Conservation (phyloP, 2,888 invertebrate species). For the Eilema depressum region DNA sequence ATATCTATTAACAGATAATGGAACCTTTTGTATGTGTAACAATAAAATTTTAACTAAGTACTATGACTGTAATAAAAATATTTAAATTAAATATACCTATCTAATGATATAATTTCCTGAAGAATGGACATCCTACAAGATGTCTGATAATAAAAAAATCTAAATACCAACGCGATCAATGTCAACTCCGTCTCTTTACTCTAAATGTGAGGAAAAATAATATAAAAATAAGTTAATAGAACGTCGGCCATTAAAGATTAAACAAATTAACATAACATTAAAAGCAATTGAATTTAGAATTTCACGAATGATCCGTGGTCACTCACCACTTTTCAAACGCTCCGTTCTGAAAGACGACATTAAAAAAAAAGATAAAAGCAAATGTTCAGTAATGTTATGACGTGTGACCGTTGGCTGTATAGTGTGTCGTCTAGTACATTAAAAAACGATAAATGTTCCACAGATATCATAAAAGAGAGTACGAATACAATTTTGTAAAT, state of each 20-base stretch:
- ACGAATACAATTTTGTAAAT: conserved; percentile 62
- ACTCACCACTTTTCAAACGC: conserved; percentile 64
- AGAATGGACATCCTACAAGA: not conserved
- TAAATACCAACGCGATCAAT: not conserved
- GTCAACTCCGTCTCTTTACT: not conserved
- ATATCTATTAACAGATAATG: no score
- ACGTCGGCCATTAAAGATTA: conserved; percentile 23
- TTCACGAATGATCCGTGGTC: conserved; percentile 42
- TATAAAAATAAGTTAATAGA: not conserved
- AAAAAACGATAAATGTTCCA: conserved; percentile 75
- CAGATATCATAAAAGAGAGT: conserved; percentile 57
- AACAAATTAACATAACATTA: conserved; percentile 38
- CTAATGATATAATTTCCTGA: not conserved
- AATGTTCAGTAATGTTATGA: conserved; percentile 65
- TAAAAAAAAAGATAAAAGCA: conserved; percentile 72
- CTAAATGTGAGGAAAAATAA: not conserved
- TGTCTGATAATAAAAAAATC: not conserved
- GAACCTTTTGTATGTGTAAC: no score
- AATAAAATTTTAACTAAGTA: not conserved
- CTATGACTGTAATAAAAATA: not conserved
- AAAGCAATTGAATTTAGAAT: conserved; percentile 40
- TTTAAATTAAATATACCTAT: not conserved
- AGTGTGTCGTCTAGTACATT: conserved; percentile 75
- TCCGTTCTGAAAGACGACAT: conserved; percentile 66
- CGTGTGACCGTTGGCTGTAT: conserved; percentile 67